Percentiles rank a stretch among this genome's conserved stretches.
Conservation (phyloP, 1,140 invertebrate species). For the Hypsibius dujardini region DNA sequence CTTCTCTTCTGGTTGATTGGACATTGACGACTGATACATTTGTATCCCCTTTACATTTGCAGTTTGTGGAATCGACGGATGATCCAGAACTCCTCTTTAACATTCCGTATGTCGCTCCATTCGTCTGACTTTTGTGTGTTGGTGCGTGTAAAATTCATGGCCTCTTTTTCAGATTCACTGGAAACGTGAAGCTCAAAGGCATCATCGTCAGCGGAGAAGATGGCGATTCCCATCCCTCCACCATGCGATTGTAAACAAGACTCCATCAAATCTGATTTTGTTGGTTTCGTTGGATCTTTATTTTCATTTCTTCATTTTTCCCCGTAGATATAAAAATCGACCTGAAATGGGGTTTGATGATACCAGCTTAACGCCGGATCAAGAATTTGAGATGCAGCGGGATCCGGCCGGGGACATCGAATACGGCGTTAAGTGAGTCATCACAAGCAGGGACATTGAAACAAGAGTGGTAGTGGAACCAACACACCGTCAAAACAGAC, state of each 20-base stretch:
- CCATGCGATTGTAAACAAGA: slow-evolving; percentile 62
- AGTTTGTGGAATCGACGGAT: slow-evolving; percentile 83
- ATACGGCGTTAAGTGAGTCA: slow-evolving; percentile 64
- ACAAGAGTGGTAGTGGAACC: no score
- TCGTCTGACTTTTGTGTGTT: slow-evolving; percentile 18
- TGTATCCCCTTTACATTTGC: slow-evolving; percentile 27
- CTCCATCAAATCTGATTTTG: neutral
- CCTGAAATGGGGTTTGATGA: slow-evolving; percentile 88
- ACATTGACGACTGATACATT: slow-evolving; percentile 2
- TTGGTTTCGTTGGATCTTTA: no score
- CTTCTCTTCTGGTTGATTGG: no score
- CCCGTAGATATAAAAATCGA: slow-evolving; percentile 64
- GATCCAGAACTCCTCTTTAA: slow-evolving; percentile 86
- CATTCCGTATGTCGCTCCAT: slow-evolving; percentile 51
- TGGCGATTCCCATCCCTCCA: slow-evolving; percentile 57
- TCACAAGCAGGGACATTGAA: neutral
- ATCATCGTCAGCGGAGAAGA: slow-evolving; percentile 73
- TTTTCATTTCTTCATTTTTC: slow-evolving; percentile 20
- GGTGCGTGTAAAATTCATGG: slow-evolving; percentile 21
- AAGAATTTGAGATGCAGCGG: slow-evolving; percentile 69
- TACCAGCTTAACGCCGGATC: slow-evolving; percentile 48
- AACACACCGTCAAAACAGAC: no score
- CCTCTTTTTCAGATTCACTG: slow-evolving; percentile 51
- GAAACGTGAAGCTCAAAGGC: slow-evolving; percentile 81
- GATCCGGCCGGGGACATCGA: slow-evolving; percentile 61